Base-by-base conservation (phyloP, 2,113 vertebrate genomes). In the Bolborhynchus lineola region DNA sequence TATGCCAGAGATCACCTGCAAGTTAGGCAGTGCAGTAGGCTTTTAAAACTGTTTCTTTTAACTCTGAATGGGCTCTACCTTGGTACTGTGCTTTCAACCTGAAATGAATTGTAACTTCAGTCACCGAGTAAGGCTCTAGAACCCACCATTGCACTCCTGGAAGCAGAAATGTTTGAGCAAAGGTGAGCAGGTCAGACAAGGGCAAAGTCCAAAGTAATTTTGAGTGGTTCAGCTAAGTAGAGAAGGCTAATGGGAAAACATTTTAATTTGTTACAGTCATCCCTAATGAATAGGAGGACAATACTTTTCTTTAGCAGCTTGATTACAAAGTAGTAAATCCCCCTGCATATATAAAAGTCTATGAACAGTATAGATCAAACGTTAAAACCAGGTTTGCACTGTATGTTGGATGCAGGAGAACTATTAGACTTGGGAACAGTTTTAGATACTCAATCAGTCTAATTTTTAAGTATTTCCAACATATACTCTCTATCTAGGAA, bases 221-320 rank as follows among this genome's bases (percentile, higher is more conserved):
- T 96, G 97, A 97, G 97, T 94, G 94, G 86, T 92, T 97, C 89
- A 75, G 68, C 95, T 95, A 96, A 97, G 96, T 81, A 97, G 92
- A 70, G 72, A 90, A 81, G 86, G 90, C 88, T 79, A 97, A 97
- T 91, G 94, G 92, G 94, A 97, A 97, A 90, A 70, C 70, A 92
- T 97, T 98, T 96, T 96, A 93, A 97, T 98, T 98, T 97, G 97
- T 95, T 97, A 95, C 85, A 96, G 95, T 94, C 91, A 94, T 96
- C 92, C 94, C 96, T 63, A 67, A 95, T 46, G 96, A 97, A 92
- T 95, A 97, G 77, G 96, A 97, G 96, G 96, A 98, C 93, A 95
- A 91, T 47, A 46, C 91, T 86, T 95, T 97, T 95, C 94, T 90
- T 94, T 92, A 95, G 96, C 95, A 96, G 92, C 95, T 93, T 97